A percentile compares a stretch with the other conserved stretches of the same genome.
These are phyloP conservation scores for Donacobius atricapilla DNA, from an alignment of 2,113 vertebrate genomes.

Conservation along the genomic window DNA sequence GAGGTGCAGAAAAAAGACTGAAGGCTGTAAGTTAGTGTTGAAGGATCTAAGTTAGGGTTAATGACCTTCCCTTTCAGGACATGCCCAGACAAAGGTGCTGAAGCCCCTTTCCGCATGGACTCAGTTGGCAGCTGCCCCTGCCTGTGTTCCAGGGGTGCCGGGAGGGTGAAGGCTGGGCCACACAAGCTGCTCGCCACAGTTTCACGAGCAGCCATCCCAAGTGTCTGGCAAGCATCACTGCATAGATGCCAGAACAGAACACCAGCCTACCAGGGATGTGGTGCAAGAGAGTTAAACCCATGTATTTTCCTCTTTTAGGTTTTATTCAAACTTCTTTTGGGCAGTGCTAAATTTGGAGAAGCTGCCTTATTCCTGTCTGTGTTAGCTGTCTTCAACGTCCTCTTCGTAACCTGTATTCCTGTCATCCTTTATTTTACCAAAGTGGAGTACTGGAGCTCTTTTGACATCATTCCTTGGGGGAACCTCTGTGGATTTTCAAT, in stretches of 20 bases:
- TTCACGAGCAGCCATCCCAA: fast-evolving
- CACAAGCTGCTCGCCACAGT: background rate
- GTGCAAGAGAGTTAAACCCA: background rate
- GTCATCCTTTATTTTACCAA: constrained; percentile 91
- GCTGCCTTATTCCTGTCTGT: constrained; percentile 92
- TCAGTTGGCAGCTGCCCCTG: background rate
- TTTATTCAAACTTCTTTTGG: constrained; percentile 95
- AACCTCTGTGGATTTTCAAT: constrained; percentile 89
- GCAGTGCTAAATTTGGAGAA: constrained; percentile 95
- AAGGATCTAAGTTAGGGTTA: background rate
- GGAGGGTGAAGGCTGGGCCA: background rate
- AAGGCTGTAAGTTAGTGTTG: background rate
- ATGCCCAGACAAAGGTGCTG: background rate
- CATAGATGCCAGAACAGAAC: background rate
- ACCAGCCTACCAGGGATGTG: background rate
- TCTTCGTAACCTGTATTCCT: constrained; percentile 90
- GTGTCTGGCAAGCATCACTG: fast-evolving
- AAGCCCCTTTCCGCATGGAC: background rate
- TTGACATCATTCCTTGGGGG: constrained; percentile 84
- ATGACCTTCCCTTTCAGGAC: background rate
- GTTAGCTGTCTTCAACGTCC: constrained; percentile 87
- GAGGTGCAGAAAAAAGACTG: background rate
- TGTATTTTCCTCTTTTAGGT: constrained; percentile 75
- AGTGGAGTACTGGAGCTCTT: constrained; percentile 89
- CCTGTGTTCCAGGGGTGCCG: background rate